phyloP scores from a whole-genome alignment of 2,888 invertebrate species.

The Volucella bombylans region DNA sequence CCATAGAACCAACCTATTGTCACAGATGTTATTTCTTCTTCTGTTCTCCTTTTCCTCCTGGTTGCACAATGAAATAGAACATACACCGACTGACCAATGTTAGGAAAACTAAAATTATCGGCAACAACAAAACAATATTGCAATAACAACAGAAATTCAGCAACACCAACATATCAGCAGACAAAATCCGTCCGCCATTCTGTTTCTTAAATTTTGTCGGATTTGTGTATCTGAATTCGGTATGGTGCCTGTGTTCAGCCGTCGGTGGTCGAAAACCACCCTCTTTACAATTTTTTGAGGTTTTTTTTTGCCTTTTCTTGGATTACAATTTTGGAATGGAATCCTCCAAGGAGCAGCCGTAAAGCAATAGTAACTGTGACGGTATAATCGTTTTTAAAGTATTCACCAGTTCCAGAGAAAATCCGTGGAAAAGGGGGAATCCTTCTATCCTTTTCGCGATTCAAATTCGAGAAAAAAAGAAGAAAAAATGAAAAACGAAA shows the following conservation, averaged over 20 bases:
- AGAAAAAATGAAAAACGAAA: constrained; percentile 14
- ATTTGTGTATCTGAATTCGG: constrained; percentile 62
- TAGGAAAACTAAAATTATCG: constrained; percentile 34
- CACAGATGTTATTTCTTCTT: constrained; percentile 66
- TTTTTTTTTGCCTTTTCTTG: constrained; percentile 27
- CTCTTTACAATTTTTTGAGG: constrained; percentile 3
- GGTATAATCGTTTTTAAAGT: constrained; percentile 82
- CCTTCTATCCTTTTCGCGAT: constrained; percentile 37
- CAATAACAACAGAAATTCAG: constrained; percentile 24
- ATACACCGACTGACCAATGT: constrained; percentile 26
- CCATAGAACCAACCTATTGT: constrained; percentile 67
- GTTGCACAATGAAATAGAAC: constrained; percentile 62
- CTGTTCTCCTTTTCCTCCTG: background rate
- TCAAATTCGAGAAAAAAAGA: background rate
- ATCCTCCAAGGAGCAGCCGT: constrained; percentile 53
- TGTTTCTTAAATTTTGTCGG: constrained; percentile 46
- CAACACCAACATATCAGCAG: constrained; percentile 9
- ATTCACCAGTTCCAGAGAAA: constrained; percentile 73
- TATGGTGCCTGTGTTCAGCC: constrained; percentile 25
- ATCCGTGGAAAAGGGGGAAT: constrained; percentile 15
- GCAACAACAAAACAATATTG: constrained; percentile 36
- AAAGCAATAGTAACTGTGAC: constrained; percentile 79
- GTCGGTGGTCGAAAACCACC: constrained; percentile 61
- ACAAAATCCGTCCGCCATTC: constrained; percentile 56
- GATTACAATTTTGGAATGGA: constrained; percentile 53